Evolutionary conservation across 2,113 vertebrate genomes (phyloP).

Genomic region (Ptyas mucosa): DNA sequence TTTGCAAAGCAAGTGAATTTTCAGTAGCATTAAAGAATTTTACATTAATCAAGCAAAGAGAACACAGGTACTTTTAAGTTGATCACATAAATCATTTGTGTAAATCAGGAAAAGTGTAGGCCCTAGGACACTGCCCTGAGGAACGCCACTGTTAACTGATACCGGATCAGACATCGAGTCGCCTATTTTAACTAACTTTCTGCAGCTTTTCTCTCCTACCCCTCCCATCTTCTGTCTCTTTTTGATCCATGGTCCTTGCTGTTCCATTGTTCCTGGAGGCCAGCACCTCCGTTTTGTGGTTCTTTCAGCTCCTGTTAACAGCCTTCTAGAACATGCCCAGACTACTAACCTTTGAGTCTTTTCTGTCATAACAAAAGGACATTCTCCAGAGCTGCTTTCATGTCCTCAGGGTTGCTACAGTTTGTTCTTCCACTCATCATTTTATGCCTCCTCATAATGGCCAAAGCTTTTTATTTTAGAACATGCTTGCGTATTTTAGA

Average conservation of each 20-base stretch:
- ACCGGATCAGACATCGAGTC: too few species aligned
- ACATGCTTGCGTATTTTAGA: background rate
- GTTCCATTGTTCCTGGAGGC: background rate
- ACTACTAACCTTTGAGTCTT: background rate
- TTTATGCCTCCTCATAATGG: conserved; percentile 5
- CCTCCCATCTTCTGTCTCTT: background rate
- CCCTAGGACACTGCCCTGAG: too few species aligned
- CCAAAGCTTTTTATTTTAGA: background rate
- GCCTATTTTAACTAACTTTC: too few species aligned
- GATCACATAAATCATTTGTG: too few species aligned
- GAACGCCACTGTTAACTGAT: too few species aligned
- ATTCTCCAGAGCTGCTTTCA: background rate
- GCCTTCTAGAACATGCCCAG: background rate
- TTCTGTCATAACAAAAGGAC: background rate
- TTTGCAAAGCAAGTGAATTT: too few species aligned
- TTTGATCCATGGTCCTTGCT: background rate
- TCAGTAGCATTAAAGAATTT: too few species aligned
- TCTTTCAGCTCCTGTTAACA: background rate
- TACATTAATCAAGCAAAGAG: too few species aligned
- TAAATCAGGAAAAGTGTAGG: too few species aligned
- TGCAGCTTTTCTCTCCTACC: background rate
- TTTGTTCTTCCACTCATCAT: background rate
- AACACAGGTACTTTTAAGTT: too few species aligned
- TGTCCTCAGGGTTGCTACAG: background rate
- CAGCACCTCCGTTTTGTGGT: background rate